Evolutionary conservation across 2,113 vertebrate genomes (phyloP).

Genomic region (Perca fluviatilis): DNA sequence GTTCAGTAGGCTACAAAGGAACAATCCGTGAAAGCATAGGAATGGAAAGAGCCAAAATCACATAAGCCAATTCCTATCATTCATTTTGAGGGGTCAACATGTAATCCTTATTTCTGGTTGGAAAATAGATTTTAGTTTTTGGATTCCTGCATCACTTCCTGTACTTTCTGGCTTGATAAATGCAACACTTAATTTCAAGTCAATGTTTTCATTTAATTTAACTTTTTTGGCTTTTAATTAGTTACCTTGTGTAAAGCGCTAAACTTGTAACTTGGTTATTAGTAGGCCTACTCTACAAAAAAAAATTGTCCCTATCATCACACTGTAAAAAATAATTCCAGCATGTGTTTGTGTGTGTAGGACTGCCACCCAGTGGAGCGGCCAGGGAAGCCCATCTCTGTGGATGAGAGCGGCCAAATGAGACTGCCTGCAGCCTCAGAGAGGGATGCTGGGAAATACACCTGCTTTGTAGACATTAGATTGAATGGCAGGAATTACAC

Average conservation of each 20-base stretch:
- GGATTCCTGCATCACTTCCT: neutral
- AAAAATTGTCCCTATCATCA: neutral
- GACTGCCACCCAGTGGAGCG: conserved; percentile 53
- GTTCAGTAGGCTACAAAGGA: neutral
- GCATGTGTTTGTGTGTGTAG: conserved; percentile 57
- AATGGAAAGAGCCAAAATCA: neutral
- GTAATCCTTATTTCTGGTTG: neutral
- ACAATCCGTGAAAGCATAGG: neutral
- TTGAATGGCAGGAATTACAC: conserved; percentile 58
- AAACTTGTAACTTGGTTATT: no score
- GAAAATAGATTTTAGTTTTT: neutral
- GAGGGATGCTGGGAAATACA: conserved; percentile 69
- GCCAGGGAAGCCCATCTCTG: neutral
- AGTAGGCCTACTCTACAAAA: no score
- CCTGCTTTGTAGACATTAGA: conserved; percentile 73
- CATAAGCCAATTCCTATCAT: no score
- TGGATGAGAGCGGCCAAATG: neutral
- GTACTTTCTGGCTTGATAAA: neutral
- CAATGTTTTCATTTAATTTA: no score
- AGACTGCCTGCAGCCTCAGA: neutral
- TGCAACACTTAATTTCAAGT: neutral
- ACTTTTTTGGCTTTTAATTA: no score
- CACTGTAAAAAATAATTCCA: neutral
- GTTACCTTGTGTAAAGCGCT: neutral
- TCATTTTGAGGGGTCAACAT: neutral